phyloP scores from a whole-genome alignment of 2,888 invertebrate species.

The Pardosa pseudoannulata region DNA sequence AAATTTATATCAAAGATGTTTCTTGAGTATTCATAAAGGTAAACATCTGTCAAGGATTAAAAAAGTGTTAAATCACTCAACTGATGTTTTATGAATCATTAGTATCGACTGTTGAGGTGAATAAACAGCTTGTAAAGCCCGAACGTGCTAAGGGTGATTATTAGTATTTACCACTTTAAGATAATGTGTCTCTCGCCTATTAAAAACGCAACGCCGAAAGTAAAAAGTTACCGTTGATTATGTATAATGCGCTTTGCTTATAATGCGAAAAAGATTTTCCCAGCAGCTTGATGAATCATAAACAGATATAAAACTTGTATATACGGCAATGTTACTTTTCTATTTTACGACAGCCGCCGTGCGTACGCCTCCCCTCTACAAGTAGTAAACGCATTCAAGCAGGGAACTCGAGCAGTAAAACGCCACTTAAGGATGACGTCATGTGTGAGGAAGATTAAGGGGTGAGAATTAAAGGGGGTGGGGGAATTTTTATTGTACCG shows the following conservation, averaged over 20 bases:
- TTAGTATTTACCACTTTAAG: too few relatives aligned
- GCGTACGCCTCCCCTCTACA: neutral
- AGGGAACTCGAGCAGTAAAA: neutral
- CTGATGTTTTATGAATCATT: too few relatives aligned
- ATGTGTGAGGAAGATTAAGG: slow-evolving; percentile 10
- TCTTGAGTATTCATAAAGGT: too few relatives aligned
- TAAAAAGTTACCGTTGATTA: too few relatives aligned
- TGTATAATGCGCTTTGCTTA: neutral
- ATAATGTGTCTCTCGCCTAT: too few relatives aligned
- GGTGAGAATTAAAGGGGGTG: neutral
- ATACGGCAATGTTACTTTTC: neutral
- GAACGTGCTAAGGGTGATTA: too few relatives aligned
- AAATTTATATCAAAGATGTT: too few relatives aligned
- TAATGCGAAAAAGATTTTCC: neutral
- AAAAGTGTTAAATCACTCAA: too few relatives aligned
- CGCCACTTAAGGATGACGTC: neutral
- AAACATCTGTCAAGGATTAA: too few relatives aligned
- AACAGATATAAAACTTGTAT: neutral
- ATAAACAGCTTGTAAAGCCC: too few relatives aligned
- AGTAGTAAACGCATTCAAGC: neutral
- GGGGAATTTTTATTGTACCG: neutral
- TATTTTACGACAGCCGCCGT: neutral
- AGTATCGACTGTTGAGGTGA: too few relatives aligned
- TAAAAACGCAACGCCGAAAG: too few relatives aligned
- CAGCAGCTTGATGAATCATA: slow-evolving; percentile 1